Evolutionary conservation across 2,888 invertebrate species (phyloP).

Genomic region (Drosophila ustulata): DNA sequence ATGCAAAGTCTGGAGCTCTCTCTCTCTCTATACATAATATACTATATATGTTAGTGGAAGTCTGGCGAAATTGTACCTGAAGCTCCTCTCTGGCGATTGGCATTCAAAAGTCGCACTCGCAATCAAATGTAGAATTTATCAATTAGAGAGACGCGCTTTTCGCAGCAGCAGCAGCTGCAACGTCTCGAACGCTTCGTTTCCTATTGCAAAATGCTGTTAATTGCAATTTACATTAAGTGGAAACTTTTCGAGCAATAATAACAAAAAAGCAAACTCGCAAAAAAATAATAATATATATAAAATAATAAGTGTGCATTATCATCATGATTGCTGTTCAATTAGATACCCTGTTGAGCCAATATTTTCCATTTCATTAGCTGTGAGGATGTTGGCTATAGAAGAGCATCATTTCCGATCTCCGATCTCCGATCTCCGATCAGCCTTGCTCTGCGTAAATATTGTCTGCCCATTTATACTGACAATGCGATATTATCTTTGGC

Average conservation of each 20-base stretch:
- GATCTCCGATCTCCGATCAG: no score
- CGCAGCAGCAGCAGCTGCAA: constrained; percentile 35
- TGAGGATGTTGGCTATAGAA: background rate
- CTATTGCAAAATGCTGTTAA: constrained; percentile 70
- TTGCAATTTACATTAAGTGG: constrained; percentile 60
- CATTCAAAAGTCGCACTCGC: constrained; percentile 20
- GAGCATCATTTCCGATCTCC: background rate
- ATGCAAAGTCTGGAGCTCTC: constrained; percentile 59
- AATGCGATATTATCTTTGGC: background rate
- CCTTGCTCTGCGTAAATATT: background rate
- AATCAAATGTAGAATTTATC: constrained; percentile 58
- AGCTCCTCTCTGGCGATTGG: background rate
- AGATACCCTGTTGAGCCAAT: constrained; percentile 35
- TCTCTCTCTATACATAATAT: background rate
- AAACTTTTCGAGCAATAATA: constrained; percentile 49
- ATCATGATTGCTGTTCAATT: constrained; percentile 9
- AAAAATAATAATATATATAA: constrained; percentile 14
- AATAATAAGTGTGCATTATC: background rate
- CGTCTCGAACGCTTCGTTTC: constrained; percentile 29
- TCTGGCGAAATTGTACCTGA: constrained; percentile 34
- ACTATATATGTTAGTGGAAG: background rate
- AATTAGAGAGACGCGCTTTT: constrained; percentile 61
- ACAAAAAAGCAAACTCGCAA: constrained; percentile 10
- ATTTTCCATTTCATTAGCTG: constrained; percentile 8
- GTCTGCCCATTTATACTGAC: background rate